Percentiles rank a stretch among this genome's conserved stretches.
Conservation (phyloP, 2,888 invertebrate genomes). For the Trissolcus brochymenae region DNA sequence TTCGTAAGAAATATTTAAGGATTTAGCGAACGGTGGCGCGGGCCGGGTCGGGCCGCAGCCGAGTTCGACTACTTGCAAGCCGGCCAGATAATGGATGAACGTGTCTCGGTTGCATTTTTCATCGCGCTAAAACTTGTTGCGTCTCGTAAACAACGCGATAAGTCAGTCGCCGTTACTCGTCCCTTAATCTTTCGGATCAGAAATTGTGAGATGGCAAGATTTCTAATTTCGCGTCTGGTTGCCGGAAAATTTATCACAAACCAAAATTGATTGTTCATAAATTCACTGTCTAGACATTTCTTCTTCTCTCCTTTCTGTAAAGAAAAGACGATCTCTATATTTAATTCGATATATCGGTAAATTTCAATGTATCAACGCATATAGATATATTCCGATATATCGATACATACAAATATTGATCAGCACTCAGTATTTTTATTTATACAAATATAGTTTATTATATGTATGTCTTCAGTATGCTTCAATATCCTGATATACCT, state of each 20-base stretch:
- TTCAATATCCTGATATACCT: too few species aligned
- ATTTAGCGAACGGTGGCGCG: conserved; percentile 4
- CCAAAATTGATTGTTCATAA: too few species aligned
- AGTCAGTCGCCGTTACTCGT: conserved; percentile 26
- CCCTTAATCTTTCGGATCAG: conserved; percentile 5
- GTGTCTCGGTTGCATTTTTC: conserved; percentile 37
- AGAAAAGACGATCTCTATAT: background rate
- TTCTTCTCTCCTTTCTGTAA: too few species aligned
- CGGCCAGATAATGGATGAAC: conserved; percentile 25
- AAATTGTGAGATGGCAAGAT: conserved; percentile 5
- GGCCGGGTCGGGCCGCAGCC: background rate
- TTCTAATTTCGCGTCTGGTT: background rate
- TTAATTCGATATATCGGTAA: too few species aligned
- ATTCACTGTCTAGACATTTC: too few species aligned
- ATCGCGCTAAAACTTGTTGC: conserved; percentile 39
- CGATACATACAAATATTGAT: too few species aligned
- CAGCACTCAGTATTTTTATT: too few species aligned
- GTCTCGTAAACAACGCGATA: conserved; percentile 14
- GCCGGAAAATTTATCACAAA: background rate
- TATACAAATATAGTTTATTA: too few species aligned
- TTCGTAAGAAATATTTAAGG: conserved; percentile 36
- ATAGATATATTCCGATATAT: too few species aligned
- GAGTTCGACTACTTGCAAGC: conserved; percentile 10
- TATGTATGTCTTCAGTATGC: too few species aligned
- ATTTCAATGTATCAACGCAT: too few species aligned